Base-by-base conservation (phyloP, 2,113 vertebrate genomes). In the Mormyrus iriodes region DNA sequence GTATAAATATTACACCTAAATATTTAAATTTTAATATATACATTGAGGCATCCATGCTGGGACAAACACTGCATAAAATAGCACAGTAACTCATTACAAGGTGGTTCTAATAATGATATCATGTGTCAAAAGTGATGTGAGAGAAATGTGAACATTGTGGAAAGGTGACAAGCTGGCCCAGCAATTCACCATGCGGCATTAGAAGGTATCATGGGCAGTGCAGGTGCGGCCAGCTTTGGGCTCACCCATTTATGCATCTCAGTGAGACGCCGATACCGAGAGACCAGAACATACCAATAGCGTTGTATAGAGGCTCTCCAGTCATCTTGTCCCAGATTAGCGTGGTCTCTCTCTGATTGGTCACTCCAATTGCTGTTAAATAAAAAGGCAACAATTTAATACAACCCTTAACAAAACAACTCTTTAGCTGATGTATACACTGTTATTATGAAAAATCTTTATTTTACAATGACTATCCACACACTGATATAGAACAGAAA, bases 341-440 rank as follows among this genome's bases (percentile, higher is more conserved):
- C 0, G 98, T 99, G 19, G 98, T 99, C 95, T 99, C 98, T 93
- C 98, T 97, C 93, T 99, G 98, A 95, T 99, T 99, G 95, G 97
- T 98, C 91, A 99, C 97, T 88, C 98, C 98, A 92, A 99, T 94
- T 83, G 98, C 98, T 99, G 92, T n/a, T 7, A 35, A 31, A 19
- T 35, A 86, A 88, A 93, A 91, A 89, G 90, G 31, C 86, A 91
- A 89, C 49, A 85, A 87, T 49, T 89, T 17, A 86, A 49, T 17
- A 73, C 39, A 88, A 13, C 58, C 3, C 55, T 48, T 15, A 87
- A 13, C 0, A 4, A 87, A 61, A 58, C 15, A 53, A 39, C 82
- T 42, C 44, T 82, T 82, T 8, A 79, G 73, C 15, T 31, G 19
- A 79, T 35, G 35, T 42, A 35, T 19, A 79, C 35, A 42, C 17